phyloP scores from a whole-genome alignment of 2,888 invertebrate species.

The Acanthococcus lagerstroemiae region DNA sequence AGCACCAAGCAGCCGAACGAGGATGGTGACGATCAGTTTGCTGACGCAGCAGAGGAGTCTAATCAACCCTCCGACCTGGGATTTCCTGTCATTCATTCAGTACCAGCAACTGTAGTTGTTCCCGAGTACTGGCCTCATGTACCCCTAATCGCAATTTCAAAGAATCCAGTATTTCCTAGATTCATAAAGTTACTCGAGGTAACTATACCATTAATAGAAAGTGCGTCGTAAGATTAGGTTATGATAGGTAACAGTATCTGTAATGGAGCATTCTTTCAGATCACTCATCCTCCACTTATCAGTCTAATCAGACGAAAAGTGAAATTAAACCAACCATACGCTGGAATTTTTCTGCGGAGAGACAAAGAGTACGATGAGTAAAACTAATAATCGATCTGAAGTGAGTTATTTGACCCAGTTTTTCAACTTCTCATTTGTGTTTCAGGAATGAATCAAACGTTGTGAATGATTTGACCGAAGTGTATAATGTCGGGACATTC shows the following conservation, averaged over 20 bases:
- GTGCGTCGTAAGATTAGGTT: not conserved
- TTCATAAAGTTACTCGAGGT: constrained; percentile 97
- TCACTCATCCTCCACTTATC: constrained; percentile 76
- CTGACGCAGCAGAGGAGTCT: not conserved
- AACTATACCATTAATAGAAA: too few species aligned
- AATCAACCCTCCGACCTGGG: not conserved
- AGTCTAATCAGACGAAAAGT: constrained; percentile 87
- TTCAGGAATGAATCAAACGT: constrained; percentile 69
- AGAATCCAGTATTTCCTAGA: constrained; percentile 94
- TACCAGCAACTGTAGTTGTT: constrained; percentile 69
- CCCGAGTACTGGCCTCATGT: constrained; percentile 95
- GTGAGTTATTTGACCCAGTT: not conserved
- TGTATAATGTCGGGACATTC: constrained; percentile 87
- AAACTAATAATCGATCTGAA: not conserved
- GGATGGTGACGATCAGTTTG: not conserved
- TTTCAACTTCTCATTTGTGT: too few species aligned
- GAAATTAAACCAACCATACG: constrained; percentile 90
- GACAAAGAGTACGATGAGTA: constrained; percentile 60
- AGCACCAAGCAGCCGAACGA: not conserved
- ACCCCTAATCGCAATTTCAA: constrained; percentile 84
- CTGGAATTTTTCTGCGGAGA: constrained; percentile 91
- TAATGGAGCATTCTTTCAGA: too few species aligned
- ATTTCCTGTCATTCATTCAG: constrained; percentile 17
- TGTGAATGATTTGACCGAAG: constrained; percentile 69
- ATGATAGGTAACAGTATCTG: too few species aligned